phyloP scores from a whole-genome alignment of 30 jellyfish, hydroid and myxozoan species.

The Rhopilema esculentum region DNA sequence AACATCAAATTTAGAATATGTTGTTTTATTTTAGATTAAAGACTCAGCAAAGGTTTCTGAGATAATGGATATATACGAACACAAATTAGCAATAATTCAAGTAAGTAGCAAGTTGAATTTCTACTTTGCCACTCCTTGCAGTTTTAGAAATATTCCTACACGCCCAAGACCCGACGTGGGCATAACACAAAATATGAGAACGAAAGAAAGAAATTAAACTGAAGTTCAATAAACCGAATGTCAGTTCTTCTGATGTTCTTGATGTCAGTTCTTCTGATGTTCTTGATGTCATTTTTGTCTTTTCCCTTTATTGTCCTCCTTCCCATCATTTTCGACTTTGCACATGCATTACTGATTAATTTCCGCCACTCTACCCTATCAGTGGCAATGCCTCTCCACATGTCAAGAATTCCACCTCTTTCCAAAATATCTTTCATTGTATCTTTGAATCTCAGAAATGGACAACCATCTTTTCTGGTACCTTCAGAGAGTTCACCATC shows the following conservation, averaged over 20 bases:
- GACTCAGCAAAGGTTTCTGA: constrained; percentile 89
- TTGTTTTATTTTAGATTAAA: constrained; percentile 65
- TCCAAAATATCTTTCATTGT: constrained; percentile 21
- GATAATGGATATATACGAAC: constrained; percentile 88
- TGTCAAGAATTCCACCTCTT: constrained; percentile 45
- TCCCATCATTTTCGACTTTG: constrained; percentile 10
- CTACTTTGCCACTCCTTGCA: not conserved
- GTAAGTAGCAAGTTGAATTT: constrained; percentile 33
- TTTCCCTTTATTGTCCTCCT: constrained; percentile 8
- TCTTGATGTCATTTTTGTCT: constrained; percentile 13
- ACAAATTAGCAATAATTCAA: constrained; percentile 70
- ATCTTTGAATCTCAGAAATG: constrained; percentile 18
- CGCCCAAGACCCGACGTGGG: not conserved
- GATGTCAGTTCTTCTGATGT: no score
- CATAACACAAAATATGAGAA: not conserved
- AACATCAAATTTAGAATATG: not conserved
- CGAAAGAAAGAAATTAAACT: no score
- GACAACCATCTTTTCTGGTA: constrained; percentile 49
- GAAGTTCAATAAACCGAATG: no score
- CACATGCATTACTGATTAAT: not conserved
- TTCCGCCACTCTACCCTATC: constrained; percentile 20
- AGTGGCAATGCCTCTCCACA: not conserved
- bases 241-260: no score
- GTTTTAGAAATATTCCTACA: not conserved
- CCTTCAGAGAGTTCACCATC: constrained; percentile 53